Evolutionary conservation across 2,113 vertebrate genomes (phyloP).

Genomic region (Sula dactylatra): DNA sequence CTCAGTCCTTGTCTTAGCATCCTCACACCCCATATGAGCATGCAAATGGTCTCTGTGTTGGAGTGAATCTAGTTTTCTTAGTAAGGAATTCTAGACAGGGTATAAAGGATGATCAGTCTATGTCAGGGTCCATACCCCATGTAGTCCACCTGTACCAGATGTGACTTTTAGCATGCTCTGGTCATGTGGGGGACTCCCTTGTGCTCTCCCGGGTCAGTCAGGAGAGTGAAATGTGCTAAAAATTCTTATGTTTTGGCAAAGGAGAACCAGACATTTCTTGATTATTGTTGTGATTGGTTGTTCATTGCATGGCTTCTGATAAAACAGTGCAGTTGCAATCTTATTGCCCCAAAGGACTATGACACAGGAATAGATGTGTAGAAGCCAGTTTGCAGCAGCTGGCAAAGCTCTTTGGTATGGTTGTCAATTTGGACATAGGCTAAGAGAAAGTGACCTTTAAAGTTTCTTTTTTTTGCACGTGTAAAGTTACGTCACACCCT

Average conservation of each 20-base stretch:
- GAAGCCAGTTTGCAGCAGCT: background rate
- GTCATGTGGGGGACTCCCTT: background rate
- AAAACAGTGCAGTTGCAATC: background rate
- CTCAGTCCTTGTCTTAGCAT: background rate
- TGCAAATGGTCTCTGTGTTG: background rate
- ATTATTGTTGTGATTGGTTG: background rate
- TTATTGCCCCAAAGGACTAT: background rate
- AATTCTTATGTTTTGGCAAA: background rate
- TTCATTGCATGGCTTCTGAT: background rate
- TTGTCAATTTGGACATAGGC: background rate
- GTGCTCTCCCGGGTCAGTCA: background rate
- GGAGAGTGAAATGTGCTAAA: background rate
- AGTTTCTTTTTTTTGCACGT: background rate
- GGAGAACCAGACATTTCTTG: background rate
- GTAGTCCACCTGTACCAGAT: background rate
- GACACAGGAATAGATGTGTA: background rate
- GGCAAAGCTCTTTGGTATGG: background rate
- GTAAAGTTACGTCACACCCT: background rate
- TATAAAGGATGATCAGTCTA: background rate
- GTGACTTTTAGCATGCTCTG: background rate
- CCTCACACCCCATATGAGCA: background rate
- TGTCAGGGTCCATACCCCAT: background rate
- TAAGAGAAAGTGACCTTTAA: background rate
- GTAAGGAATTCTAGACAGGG: background rate
- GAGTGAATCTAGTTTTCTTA: background rate